A percentile compares a stretch with the other conserved stretches of the same genome.
These are phyloP conservation scores for Colius striatus DNA, from an alignment of 2,113 vertebrate species.

Conservation along the genomic window DNA sequence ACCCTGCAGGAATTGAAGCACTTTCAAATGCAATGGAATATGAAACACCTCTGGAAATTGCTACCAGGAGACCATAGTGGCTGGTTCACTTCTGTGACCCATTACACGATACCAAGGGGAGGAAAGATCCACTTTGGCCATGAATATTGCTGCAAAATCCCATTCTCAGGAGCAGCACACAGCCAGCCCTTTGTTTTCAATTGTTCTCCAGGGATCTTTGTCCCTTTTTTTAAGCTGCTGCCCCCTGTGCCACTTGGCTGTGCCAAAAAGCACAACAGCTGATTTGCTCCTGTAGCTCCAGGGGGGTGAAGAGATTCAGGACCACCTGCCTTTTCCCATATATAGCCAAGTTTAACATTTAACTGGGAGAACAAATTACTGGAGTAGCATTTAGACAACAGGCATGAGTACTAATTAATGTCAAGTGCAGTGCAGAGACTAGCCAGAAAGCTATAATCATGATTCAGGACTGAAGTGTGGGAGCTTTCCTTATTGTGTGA, in stretches of 20 bases:
- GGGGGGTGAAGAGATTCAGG: not conserved
- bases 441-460: conserved; percentile 43
- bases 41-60: not conserved
- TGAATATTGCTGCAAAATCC: not conserved
- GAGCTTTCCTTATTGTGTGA: conserved; percentile 18
- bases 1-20: not conserved
- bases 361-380: not conserved
- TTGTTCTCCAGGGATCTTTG: not conserved
- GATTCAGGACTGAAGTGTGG: conserved; percentile 46
- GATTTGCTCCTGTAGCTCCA: not conserved
- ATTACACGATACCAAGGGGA: not conserved
- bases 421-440: not conserved
- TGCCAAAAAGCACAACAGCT: not conserved
- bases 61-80: not conserved
- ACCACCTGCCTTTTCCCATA: not conserved
- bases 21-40: not conserved
- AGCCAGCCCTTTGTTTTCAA: not conserved
- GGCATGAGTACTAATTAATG: conserved; percentile 6
- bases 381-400: not conserved
- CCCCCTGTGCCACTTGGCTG: not conserved
- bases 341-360: conserved; percentile 1
- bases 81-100: not conserved
- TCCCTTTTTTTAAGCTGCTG: not conserved
- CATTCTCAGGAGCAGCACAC: not conserved
- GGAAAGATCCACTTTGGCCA: not conserved